phyloP scores from a whole-genome alignment of 2,113 vertebrate genomes.

The Peromyscus polionotus region DNA sequence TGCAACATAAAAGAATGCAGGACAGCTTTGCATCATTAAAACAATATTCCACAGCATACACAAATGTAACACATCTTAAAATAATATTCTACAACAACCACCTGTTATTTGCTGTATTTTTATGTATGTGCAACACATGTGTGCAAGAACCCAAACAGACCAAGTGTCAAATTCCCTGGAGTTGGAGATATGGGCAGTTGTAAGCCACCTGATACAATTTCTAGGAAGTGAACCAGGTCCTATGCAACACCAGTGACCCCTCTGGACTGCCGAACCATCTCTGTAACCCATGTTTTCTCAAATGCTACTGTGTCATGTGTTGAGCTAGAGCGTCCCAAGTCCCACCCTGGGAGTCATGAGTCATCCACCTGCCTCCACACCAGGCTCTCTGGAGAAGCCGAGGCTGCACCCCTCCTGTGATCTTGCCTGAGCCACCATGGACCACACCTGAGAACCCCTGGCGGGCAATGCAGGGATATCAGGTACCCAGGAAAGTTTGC shows the following conservation, averaged over 20 bases:
- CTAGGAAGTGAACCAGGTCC: background rate
- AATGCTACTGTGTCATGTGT: background rate
- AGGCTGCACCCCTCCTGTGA: background rate
- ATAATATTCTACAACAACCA: too few species aligned
- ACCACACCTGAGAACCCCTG: background rate
- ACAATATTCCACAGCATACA: too few species aligned
- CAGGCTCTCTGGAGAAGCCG: background rate
- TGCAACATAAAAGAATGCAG: too few species aligned
- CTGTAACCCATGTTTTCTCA: background rate
- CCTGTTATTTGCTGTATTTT: background rate
- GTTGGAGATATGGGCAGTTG: background rate
- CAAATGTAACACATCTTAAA: too few species aligned
- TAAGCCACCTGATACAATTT: background rate
- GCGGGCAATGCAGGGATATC: background rate
- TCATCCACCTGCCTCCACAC: background rate
- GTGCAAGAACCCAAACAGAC: background rate
- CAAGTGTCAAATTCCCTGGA: background rate
- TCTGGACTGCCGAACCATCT: background rate
- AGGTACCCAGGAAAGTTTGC: background rate
- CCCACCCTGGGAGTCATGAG: background rate
- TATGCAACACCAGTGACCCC: background rate
- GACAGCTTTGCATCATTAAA: too few species aligned
- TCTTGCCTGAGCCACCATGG: fast-evolving
- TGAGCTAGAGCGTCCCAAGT: background rate
- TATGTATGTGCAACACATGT: background rate